Evolutionary conservation across 2,797 vertebrate species (phyloP).

Genomic region (Craterocephalus amniculus): DNA sequence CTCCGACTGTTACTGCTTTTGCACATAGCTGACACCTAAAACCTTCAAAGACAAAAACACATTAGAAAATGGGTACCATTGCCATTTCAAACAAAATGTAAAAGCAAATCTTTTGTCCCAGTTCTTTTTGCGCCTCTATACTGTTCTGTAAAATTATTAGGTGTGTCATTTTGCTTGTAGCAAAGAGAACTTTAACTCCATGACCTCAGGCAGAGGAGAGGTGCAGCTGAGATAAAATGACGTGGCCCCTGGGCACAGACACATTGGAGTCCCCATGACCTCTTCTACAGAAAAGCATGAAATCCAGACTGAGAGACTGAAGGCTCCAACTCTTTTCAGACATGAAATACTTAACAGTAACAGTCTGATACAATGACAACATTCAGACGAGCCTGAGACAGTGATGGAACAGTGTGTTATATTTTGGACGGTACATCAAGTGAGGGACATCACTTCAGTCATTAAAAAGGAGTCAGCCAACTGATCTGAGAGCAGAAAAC

Average conservation of each 20-base stretch:
- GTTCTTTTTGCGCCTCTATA: background rate
- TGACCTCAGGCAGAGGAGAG: background rate
- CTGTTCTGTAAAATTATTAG: background rate
- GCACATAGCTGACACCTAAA: background rate
- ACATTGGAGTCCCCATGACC: background rate
- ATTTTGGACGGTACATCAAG: background rate
- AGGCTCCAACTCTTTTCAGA: background rate
- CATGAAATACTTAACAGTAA: background rate
- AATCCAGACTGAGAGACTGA: background rate
- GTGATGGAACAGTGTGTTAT: background rate
- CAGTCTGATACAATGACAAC: background rate
- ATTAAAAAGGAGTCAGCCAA: background rate
- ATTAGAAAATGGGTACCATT: background rate
- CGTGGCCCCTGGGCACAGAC: background rate
- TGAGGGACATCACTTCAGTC: background rate
- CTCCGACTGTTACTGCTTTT: background rate
- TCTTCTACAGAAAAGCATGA: background rate
- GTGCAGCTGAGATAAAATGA: background rate
- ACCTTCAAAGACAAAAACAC: background rate
- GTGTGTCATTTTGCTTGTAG: background rate
- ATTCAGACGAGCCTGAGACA: background rate
- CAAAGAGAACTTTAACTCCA: background rate
- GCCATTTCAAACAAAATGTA: background rate
- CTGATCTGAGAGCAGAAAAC: background rate
- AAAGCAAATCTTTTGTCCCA: background rate